Conservation (phyloP, 2,113 vertebrate species). For the Azemiops feae region DNA sequence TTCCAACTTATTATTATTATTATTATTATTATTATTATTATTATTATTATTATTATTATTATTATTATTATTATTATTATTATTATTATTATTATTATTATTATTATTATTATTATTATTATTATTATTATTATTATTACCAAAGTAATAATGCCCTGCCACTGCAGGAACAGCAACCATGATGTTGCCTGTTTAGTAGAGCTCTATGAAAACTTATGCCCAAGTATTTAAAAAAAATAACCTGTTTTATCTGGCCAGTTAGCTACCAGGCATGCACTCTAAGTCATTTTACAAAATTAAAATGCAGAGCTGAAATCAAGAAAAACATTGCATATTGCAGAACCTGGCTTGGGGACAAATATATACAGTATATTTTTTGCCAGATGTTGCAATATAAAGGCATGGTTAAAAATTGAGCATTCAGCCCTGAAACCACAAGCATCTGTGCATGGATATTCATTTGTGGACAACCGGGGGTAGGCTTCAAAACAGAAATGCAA, state of each 20-base stretch:
- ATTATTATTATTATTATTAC: no score
- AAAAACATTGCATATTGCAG: neutral
- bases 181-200: neutral
- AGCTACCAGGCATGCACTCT: neutral
- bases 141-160: neutral
- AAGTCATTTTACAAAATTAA: neutral
- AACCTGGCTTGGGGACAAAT: neutral
- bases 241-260: neutral
- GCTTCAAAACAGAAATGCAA: neutral
- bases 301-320: neutral
- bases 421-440: neutral
- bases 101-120: no score
- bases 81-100: no score
- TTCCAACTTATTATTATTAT: no score
- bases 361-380: neutral
- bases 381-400: neutral
- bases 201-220: neutral
- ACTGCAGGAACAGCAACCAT: neutral
- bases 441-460: neutral
- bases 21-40: no score
- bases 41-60: no score
- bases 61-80: no score
- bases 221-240: neutral
- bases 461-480: neutral
- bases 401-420: neutral